phyloP scores from a whole-genome alignment of 2,113 vertebrate species.

The Alces alces region DNA sequence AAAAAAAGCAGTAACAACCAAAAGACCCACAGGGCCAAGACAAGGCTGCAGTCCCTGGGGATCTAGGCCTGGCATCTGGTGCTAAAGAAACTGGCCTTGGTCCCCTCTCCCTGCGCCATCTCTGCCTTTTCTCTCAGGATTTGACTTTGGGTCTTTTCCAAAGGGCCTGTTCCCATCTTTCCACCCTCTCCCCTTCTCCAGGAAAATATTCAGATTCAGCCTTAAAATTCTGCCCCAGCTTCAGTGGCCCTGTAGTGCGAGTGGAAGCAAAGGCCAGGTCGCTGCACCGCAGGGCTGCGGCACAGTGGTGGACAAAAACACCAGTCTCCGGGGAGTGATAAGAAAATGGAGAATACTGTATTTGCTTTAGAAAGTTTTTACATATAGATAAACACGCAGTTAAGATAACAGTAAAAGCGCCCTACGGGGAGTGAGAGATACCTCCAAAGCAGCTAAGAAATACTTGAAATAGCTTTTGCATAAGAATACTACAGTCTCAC shows the following conservation, averaged over 20 bases:
- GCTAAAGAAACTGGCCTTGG: rapidly evolving
- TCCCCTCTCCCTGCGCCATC: rapidly evolving
- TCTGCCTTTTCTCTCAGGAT: not conserved
- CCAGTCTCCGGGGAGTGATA: constrained; percentile 84
- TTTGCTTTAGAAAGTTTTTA: constrained; percentile 97
- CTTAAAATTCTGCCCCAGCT: not conserved
- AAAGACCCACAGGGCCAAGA: not conserved
- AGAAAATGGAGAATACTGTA: constrained; percentile 96
- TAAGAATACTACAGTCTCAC: constrained; percentile 88
- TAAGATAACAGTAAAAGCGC: constrained; percentile 93
- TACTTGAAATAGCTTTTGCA: constrained; percentile 90
- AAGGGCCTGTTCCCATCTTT: not conserved
- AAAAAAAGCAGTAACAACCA: not conserved
- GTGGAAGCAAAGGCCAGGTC: not conserved
- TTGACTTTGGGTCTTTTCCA: not conserved
- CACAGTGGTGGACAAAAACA: constrained; percentile 76
- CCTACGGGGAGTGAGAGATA: constrained; percentile 86
- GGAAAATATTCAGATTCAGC: not conserved
- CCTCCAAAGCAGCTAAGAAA: constrained; percentile 85
- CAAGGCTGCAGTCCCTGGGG: not conserved
- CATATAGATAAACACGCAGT: constrained; percentile 94
- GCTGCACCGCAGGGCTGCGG: not conserved
- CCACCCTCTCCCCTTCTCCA: not conserved
- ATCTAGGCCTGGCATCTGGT: not conserved
- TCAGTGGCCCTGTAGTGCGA: rapidly evolving